These are phyloP conservation scores for Enoplosus armatus DNA, from an alignment of 2,797 vertebrate species.

Conservation along the genomic window DNA sequence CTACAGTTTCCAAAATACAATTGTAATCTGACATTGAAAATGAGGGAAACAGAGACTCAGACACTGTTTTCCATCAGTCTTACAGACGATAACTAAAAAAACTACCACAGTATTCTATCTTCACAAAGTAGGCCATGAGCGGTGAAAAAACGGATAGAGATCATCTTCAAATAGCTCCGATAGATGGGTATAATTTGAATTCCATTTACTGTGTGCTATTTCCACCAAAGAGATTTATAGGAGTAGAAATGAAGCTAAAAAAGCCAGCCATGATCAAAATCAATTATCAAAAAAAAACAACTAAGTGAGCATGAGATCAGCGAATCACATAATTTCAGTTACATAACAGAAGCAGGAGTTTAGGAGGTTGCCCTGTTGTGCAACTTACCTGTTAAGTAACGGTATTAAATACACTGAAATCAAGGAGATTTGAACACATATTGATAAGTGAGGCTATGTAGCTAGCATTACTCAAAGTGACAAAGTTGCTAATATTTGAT, in stretches of 20 bases:
- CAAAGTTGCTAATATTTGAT: background rate
- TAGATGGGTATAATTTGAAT: constrained; percentile 50
- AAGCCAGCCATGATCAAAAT: constrained; percentile 29
- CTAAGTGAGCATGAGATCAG: background rate
- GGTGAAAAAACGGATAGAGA: constrained; percentile 19
- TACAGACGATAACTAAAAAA: constrained; percentile 16
- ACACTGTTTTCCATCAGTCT: constrained; percentile 24
- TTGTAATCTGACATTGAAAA: background rate
- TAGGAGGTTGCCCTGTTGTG: background rate
- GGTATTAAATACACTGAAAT: background rate
- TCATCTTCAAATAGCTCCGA: constrained; percentile 59
- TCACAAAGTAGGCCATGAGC: constrained; percentile 55
- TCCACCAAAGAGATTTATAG: constrained; percentile 38
- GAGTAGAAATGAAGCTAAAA: constrained; percentile 25
- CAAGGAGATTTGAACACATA: background rate
- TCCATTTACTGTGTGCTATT: constrained; percentile 48
- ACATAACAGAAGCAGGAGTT: constrained; percentile 30
- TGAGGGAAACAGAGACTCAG: background rate
- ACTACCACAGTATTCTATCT: constrained; percentile 23
- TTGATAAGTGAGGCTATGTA: background rate
- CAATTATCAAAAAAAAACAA: constrained; percentile 37
- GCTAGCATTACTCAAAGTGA: background rate
- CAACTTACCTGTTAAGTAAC: constrained; percentile 28
- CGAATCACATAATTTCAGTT: constrained; percentile 11
- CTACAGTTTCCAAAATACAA: background rate